These are phyloP conservation scores for Agriopis marginaria DNA, from an alignment of 2,888 invertebrate genomes.

Conservation along the genomic window DNA sequence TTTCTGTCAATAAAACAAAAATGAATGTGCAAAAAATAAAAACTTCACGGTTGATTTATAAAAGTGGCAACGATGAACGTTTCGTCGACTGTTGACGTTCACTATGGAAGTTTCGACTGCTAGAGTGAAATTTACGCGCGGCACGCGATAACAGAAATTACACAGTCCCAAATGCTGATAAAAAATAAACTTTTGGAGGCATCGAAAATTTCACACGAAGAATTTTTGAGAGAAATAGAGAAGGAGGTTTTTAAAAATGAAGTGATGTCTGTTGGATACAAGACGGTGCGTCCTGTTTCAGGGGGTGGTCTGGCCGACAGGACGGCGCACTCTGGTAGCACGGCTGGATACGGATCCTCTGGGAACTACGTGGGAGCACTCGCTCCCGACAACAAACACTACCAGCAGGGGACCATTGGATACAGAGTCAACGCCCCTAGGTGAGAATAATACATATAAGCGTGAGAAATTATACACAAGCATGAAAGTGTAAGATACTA, in stretches of 20 bases:
- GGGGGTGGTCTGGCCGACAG: slow-evolving; percentile 90
- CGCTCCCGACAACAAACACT: slow-evolving; percentile 82
- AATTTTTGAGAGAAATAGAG: slow-evolving; percentile 23
- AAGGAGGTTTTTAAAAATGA: slow-evolving; percentile 35
- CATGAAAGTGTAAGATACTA: slow-evolving; percentile 33
- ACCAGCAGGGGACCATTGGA: slow-evolving; percentile 83
- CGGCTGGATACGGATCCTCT: slow-evolving; percentile 85
- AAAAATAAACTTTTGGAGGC: slow-evolving; percentile 36
- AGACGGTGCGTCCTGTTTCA: slow-evolving; percentile 78
- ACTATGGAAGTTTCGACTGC: slow-evolving; percentile 54
- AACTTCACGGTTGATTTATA: slow-evolving; percentile 42
- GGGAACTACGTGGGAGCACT: slow-evolving; percentile 78
- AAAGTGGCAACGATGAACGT: slow-evolving; percentile 65
- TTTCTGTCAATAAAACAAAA: slow-evolving; percentile 2
- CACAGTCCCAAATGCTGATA: slow-evolving; percentile 46
- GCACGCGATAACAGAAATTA: slow-evolving; percentile 70
- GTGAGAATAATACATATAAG: slow-evolving; percentile 75
- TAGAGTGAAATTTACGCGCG: slow-evolving; percentile 70
- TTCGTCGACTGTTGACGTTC: slow-evolving; percentile 76
- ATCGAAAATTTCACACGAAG: slow-evolving; percentile 37
- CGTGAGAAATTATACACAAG: slow-evolving; percentile 34
- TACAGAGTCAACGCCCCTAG: slow-evolving; percentile 88
- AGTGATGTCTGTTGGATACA: slow-evolving; percentile 61
- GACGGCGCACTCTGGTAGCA: slow-evolving; percentile 89
- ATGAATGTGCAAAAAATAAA: slow-evolving; percentile 18